A percentile compares a stretch with the other conserved stretches of the same genome.
phyloP scores from a whole-genome alignment of 1,140 invertebrate species.

The Drosophila leontia region DNA sequence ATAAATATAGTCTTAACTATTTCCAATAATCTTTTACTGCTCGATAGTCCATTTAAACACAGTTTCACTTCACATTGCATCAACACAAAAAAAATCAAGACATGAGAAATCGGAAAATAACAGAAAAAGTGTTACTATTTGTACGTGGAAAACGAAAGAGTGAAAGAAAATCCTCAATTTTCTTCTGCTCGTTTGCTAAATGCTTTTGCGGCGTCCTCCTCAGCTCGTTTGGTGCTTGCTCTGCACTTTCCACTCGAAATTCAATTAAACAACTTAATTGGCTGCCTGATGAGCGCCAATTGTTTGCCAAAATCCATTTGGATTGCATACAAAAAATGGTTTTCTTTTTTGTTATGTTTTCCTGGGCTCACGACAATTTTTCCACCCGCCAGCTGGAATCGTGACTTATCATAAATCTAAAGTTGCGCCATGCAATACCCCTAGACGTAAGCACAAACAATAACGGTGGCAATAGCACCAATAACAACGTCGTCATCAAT shows the following conservation, averaged over 20 bases:
- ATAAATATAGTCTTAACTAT: background rate
- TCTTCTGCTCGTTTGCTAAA: constrained; percentile 34
- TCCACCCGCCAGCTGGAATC: constrained; percentile 50
- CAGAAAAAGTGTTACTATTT: constrained; percentile 10
- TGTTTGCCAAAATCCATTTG: constrained; percentile 47
- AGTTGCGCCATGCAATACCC: constrained; percentile 14
- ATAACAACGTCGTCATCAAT: constrained; percentile 52
- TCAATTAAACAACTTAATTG: constrained; percentile 75
- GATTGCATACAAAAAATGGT: constrained; percentile 42
- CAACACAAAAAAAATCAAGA: constrained; percentile 7
- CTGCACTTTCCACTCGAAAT: constrained; percentile 55
- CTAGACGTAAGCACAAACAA: constrained; percentile 28
- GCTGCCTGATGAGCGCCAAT: constrained; percentile 63
- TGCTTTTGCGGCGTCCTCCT: constrained; percentile 40
- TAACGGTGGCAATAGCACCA: constrained; percentile 24
- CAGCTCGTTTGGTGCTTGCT: constrained; percentile 18
- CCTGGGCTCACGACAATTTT: constrained; percentile 20
- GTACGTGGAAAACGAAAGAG: background rate
- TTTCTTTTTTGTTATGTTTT: constrained; percentile 10
- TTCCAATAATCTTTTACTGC: background rate
- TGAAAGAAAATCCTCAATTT: constrained; percentile 8
- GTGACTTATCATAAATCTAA: constrained; percentile 81
- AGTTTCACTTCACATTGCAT: background rate
- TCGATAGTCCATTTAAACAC: background rate
- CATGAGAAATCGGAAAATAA: constrained; percentile 1